Percentiles rank a stretch among this genome's conserved stretches.
Evolutionary conservation across 2,888 invertebrate species (phyloP).

Genomic region (Leptarthrus brevirostris): DNA sequence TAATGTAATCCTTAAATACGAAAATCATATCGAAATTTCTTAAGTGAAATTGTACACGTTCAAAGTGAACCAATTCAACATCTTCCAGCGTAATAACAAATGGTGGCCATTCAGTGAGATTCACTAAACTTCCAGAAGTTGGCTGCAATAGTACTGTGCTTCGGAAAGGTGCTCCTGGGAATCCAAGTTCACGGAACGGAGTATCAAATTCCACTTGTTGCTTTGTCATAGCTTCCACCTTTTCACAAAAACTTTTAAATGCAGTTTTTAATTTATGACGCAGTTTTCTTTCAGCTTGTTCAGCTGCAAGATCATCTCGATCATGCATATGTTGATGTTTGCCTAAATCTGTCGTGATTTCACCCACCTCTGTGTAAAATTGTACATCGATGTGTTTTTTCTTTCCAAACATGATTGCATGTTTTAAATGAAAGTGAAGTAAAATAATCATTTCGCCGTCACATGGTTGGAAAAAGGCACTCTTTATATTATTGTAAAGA

Average conservation of each 20-base stretch:
- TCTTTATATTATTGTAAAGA: slow-evolving; percentile 98
- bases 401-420: slow-evolving; percentile 99
- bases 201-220: slow-evolving; percentile 98
- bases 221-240: slow-evolving; percentile 94
- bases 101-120: slow-evolving; percentile 98
- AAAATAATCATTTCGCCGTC: slow-evolving; percentile 99
- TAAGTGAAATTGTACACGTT: slow-evolving; percentile 97
- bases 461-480: slow-evolving; percentile 99
- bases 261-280: slow-evolving; percentile 96
- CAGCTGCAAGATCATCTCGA: slow-evolving; percentile 97
- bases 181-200: slow-evolving; percentile 97
- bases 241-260: slow-evolving; percentile 98
- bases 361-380: slow-evolving; percentile 99
- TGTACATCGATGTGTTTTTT: slow-evolving; percentile 99
- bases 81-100: slow-evolving; percentile 98
- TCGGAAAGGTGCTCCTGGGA: slow-evolving; percentile 96
- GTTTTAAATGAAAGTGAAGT: slow-evolving; percentile 97
- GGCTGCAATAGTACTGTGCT: slow-evolving; percentile 97
- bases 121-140: slow-evolving; percentile 97
- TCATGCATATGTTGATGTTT: slow-evolving; percentile 99
- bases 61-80: slow-evolving; percentile 98
- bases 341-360: slow-evolving; percentile 98
- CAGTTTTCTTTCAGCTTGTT: slow-evolving; percentile 97
- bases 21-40: slow-evolving; percentile 99
- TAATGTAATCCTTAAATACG: slow-evolving; percentile 97